Evolutionary conservation across 2,113 vertebrate genomes (phyloP), one percentile per base, ranked within the genome.

Genomic region (Hipposideros armiger): DNA sequence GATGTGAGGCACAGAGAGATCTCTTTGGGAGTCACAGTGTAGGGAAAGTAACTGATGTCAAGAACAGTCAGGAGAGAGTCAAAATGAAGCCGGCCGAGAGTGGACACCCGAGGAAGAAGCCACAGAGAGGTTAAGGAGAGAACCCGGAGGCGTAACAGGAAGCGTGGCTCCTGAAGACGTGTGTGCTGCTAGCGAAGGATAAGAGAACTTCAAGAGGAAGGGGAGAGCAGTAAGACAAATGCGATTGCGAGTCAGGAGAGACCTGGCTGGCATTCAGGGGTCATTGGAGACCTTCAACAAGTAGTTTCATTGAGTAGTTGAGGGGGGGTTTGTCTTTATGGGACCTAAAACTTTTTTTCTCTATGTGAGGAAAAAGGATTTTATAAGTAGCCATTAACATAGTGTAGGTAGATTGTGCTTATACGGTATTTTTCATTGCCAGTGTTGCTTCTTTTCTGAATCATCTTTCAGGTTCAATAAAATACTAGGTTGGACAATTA

Each of bases 391-490:
- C 26, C 28, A 22, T 87, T 84, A 81, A 76, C 7, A 6, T 64
- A 36, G 14, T 88, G 13, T 47, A 81, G 2, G 26, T 70, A 70
- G 52, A 69, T 74, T 50, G 64, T 14, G 3, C 7, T 56, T 81
- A 74, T 58, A 9, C 7, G 70, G 3, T 84, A 40, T 28, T 89
- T 94, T 78, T 93, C 13, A 70, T 40, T 58, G 16, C 15, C 11
- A 64, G 10, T 81, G 17, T 58, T 82, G 7, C 36, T 69, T 64
- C 69, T 85, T 42, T 73, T 84, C 22, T 30, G 20, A 88, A 77
- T 91, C 56, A 90, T 11, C 2, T 77, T 90, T 90, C 36, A 94
- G 60, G 30, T 95, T 84, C 14, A 87, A 76, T n/a, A 69, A 90
- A 17, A 70, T 36, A 36, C 36, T 36, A 36, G 36, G 36, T 36